Evolutionary conservation across 2,113 vertebrate genomes (phyloP), one percentile per base, ranked within the genome.

Genomic region (Mugil cephalus): DNA sequence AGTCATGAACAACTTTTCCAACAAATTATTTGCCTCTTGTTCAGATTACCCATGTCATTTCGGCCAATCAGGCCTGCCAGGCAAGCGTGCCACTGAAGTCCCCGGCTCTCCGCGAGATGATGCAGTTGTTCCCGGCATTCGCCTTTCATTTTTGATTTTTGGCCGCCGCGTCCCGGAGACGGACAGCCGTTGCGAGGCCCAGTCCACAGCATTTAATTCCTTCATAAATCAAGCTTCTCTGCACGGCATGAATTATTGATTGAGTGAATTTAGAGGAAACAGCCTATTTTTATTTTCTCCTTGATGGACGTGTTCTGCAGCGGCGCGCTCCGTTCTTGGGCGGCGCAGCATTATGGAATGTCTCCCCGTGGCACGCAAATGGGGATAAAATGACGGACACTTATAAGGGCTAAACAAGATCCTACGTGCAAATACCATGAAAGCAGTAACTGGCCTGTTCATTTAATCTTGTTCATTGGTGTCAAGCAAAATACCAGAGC

Each of bases 171-270:
- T 79, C 71, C 59, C 73, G 2, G 67, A 85, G 89, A 91, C 69
- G 77, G 90, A 85, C 82, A 46, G 78, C 76, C 21, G 54, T 73
- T 50, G 77, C 50, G 21, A 84, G 75, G 75, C 79, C 45, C 65
- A 61, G 88, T 91, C 87, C 77, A 79, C 85, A 90, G 64, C 82
- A 70, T 91, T 90, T 90, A 84, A 93, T 89, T 88, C 76, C 60
- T 68, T 79, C 88, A 91, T 90, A 88, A 92, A 89, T 93, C 90
- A 87, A 79, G 82, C 81, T 34, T 84, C 83, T 67, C 62, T 63
- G 54, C 83, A 51, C 12, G 18, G 39, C 83, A 85, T 91, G 85
- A 91, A 92, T 93, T 91, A 92, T 88, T 87, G 88, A 92, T 85
- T 65, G 81, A 74, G 74, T 79, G 70, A 85, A 90, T 91, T 90